phyloP scores from a whole-genome alignment of 2,888 invertebrate genomes.

The Drosophila recens region DNA sequence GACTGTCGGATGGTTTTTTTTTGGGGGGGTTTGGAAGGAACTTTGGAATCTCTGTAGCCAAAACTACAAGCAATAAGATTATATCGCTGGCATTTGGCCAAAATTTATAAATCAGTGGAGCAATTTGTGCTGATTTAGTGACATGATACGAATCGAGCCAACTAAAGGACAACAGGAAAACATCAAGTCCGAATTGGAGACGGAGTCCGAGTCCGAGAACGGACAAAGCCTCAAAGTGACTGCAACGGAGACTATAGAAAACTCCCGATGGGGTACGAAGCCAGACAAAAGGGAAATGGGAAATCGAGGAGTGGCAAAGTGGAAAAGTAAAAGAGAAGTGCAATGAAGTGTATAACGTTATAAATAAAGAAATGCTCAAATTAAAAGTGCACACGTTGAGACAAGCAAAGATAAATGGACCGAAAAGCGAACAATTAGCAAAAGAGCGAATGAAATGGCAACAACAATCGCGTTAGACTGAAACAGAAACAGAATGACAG shows the following conservation, averaged over 20 bases:
- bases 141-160: constrained; percentile 68
- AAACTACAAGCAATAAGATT: constrained; percentile 70
- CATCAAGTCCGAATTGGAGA: constrained; percentile 19
- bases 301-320: constrained; percentile 2
- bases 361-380: constrained; percentile 70
- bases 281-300: constrained; percentile 18
- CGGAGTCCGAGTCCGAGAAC: constrained; percentile 20
- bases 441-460: constrained; percentile 16
- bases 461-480: constrained; percentile 23
- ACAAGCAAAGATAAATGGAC: constrained; percentile 49
- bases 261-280: constrained; percentile 2
- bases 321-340: constrained; percentile 29
- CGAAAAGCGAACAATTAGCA: constrained; percentile 52
- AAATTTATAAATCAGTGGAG: constrained; percentile 77
- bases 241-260: constrained; percentile 24
- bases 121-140: constrained; percentile 80
- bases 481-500: constrained; percentile 19
- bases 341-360: constrained; percentile 72
- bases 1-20: constrained; percentile 1
- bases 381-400: constrained; percentile 63
- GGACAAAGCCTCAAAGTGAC: constrained; percentile 48
- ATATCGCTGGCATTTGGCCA: constrained; percentile 74
- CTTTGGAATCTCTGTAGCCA: constrained; percentile 31
- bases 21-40: neutral
- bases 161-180: constrained; percentile 38